These are phyloP conservation scores for Adelognathus sp. DNA, from an alignment of 2,888 invertebrate genomes.

Conservation along the genomic window DNA sequence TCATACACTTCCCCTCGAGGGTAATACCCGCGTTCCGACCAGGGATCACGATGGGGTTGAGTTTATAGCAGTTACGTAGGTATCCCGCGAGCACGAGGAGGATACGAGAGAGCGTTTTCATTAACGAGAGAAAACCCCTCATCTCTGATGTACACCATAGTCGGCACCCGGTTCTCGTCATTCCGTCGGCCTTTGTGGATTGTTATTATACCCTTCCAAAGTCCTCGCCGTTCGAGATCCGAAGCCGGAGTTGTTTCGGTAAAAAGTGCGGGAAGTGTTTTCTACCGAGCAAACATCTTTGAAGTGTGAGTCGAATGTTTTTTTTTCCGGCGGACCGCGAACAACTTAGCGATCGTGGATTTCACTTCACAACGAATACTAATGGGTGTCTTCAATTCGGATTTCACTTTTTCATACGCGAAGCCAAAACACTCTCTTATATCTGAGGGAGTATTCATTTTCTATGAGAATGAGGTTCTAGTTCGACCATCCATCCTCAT, in stretches of 20 bases:
- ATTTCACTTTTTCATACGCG: too few relatives aligned
- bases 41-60: slow-evolving; percentile 16
- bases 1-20: not conserved
- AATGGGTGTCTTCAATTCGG: too few relatives aligned
- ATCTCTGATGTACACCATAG: not conserved
- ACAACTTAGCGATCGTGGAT: too few relatives aligned
- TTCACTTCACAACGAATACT: too few relatives aligned
- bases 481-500: too few relatives aligned
- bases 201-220: not conserved
- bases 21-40: not conserved
- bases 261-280: too few relatives aligned
- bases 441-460: too few relatives aligned
- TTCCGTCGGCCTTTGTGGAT: slow-evolving; percentile 15
- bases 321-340: too few relatives aligned
- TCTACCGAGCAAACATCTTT: too few relatives aligned
- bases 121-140: slow-evolving; percentile 52
- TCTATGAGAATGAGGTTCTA: too few relatives aligned
- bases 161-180: not conserved
- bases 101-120: slow-evolving; percentile 42
- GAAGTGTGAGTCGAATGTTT: too few relatives aligned
- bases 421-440: too few relatives aligned
- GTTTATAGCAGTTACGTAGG: slow-evolving; percentile 29
- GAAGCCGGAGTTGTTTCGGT: not conserved
- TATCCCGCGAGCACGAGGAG: slow-evolving; percentile 4
- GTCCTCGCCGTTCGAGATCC: not conserved